These are phyloP conservation scores for Bufotes viridis DNA, from an alignment of 2,797 vertebrate genomes.

Conservation along the genomic window DNA sequence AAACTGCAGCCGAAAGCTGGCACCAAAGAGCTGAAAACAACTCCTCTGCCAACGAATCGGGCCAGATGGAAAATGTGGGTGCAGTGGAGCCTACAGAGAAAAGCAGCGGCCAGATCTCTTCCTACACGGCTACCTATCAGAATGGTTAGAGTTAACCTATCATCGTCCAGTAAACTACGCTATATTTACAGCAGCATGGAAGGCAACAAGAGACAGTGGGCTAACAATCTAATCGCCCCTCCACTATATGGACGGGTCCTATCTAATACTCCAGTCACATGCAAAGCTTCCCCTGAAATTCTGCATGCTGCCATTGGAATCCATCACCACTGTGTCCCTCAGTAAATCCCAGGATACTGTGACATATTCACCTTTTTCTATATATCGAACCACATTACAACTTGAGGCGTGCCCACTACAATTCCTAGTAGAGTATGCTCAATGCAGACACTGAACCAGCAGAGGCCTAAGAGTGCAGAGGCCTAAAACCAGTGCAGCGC, in stretches of 20 bases:
- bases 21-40: neutral
- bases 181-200: no score
- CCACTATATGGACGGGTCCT: neutral
- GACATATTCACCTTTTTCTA: no score
- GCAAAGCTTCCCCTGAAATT: neutral
- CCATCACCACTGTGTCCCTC: no score
- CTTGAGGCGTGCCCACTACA: no score
- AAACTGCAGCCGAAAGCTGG: neutral
- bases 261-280: neutral
- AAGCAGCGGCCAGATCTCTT: constrained; percentile 1
- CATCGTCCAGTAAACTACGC: neutral
- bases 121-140: neutral
- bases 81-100: constrained; percentile 13
- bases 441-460: no score
- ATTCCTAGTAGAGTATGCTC: no score
- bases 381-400: no score
- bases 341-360: no score
- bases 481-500: no score
- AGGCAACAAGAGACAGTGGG: neutral
- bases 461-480: no score
- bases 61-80: constrained; percentile 31
- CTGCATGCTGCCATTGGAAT: neutral
- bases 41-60: neutral
- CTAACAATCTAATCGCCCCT: neutral
- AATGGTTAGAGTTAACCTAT: neutral